Percentiles rank a stretch among this genome's conserved stretches.
Evolutionary conservation across 2,113 vertebrate genomes (phyloP).

Genomic region (Brachyhypopomus occidentalis): DNA sequence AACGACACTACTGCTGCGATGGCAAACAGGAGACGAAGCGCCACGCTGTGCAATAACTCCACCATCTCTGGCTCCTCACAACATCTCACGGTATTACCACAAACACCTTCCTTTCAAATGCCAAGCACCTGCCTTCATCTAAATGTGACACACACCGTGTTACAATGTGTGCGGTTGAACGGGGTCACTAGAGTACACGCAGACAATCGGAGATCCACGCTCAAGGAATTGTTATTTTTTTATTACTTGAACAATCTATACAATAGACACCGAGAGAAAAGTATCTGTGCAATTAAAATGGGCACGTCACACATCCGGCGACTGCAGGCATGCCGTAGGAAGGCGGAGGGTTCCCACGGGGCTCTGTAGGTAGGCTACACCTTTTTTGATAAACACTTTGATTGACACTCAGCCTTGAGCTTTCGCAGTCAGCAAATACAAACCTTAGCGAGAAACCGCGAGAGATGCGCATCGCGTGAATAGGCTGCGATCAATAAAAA

Average conservation of each 20-base stretch:
- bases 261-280: background rate
- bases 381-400: background rate
- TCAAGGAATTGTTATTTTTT: background rate
- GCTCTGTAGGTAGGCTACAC: too few species aligned
- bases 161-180: background rate
- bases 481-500: constrained; percentile 31
- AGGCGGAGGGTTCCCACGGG: background rate
- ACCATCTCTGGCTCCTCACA: background rate
- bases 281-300: background rate
- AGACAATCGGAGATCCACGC: background rate
- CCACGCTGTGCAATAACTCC: background rate
- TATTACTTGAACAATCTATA: background rate
- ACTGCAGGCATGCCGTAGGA: background rate
- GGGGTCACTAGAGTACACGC: background rate
- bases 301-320: background rate
- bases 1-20: constrained; percentile 22
- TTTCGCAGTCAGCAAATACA: background rate
- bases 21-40: background rate
- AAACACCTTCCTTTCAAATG: background rate
- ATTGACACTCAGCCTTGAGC: background rate
- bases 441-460: too few species aligned
- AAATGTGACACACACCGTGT: background rate
- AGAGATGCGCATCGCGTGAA: too few species aligned
- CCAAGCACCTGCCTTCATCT: background rate
- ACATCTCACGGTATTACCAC: background rate